Base-by-base conservation (phyloP, 92 coral and sea anemone genomes). In the Palythoa grandis region DNA sequence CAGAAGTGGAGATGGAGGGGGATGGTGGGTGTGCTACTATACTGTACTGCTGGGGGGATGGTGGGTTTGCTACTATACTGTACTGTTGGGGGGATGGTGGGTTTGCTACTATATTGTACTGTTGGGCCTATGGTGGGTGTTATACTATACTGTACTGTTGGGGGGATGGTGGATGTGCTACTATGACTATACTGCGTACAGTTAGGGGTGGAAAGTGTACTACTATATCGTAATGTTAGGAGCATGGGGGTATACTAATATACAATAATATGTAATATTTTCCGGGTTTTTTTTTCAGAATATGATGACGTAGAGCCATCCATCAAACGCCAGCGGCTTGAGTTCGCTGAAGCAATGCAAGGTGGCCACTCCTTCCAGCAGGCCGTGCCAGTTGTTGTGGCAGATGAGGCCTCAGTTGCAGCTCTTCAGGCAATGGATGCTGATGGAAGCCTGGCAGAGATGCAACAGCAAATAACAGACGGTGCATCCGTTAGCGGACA, bases 381-480 rank as follows among this genome's bases (percentile, higher is more conserved):
- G 60, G 94, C 90, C 60, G 92, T 93, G 76, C 96, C 96, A 38
- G 96, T 95, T 77, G 99, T 96, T 29, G 93, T 97, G 54, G 88
- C 99, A 56, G 99, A 97, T 82, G 99, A 95, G 74, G 95, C 98
- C 37, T 95, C 99, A n/a, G 99, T 97, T 10, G 98, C 99, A 7
- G 99, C 99, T 23, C 93, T 97, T 75, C 98, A 95, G 85, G 99
- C 99, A 25, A 93, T 97, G 84, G 85, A 80, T 9, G 85, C 85
- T 5, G 96, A 95, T 85, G 93, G 94, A 70, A 92, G 94, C 60
- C 92, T 97, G 71, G 93, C 94, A 14, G 99, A 97, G 50, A 97
- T 97, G 70, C 92, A 88, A 23, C 99, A 97, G 65, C 99, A 97
- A 65, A 97, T 97, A 72, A 88, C 95, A 2, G 98, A 94, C 17